Conservation (phyloP, 2,888 invertebrate genomes). For the Parascotia fuliginaria region DNA sequence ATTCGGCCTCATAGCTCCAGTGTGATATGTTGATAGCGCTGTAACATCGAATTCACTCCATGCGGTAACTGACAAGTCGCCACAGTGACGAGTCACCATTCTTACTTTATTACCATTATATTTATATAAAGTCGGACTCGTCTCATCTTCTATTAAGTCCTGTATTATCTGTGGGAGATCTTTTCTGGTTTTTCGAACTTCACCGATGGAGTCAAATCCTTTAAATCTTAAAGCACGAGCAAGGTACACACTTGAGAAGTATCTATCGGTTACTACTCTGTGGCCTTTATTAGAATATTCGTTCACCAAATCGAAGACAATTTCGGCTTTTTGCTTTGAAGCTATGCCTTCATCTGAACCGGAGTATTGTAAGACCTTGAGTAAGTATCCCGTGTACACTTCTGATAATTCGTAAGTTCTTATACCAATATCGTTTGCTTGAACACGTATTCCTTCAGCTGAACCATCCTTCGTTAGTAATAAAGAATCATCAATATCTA, state of each 20-base stretch:
- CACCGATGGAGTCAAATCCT: constrained; percentile 5
- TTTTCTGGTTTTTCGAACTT: neutral
- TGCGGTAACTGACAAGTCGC: neutral
- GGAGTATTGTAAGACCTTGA: constrained; percentile 2
- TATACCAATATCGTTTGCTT: constrained; percentile 1
- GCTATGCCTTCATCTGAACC: neutral
- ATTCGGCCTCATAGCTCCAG: neutral
- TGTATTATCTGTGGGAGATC: constrained; percentile 5
- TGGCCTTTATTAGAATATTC: constrained; percentile 2
- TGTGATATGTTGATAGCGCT: constrained; percentile 3
- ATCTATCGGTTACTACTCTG: constrained; percentile 2
- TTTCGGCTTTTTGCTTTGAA: neutral
- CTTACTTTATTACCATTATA: neutral
- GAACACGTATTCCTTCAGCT: neutral
- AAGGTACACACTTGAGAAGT: constrained; percentile 3
- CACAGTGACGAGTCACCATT: constrained; percentile 1
- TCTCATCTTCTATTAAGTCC: neutral
- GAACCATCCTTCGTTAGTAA: neutral
- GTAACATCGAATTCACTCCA: constrained; percentile 7
- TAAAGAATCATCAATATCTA: constrained; percentile 2
- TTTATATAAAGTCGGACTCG: neutral
- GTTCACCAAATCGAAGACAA: constrained; percentile 1
- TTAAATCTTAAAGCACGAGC: neutral
- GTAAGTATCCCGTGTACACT: constrained; percentile 6
- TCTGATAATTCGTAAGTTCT: constrained; percentile 6